A percentile compares a stretch with the other conserved stretches of the same genome.
Evolutionary conservation across 1,140 invertebrate genomes (phyloP).

Genomic region (Sycophila sp.): DNA sequence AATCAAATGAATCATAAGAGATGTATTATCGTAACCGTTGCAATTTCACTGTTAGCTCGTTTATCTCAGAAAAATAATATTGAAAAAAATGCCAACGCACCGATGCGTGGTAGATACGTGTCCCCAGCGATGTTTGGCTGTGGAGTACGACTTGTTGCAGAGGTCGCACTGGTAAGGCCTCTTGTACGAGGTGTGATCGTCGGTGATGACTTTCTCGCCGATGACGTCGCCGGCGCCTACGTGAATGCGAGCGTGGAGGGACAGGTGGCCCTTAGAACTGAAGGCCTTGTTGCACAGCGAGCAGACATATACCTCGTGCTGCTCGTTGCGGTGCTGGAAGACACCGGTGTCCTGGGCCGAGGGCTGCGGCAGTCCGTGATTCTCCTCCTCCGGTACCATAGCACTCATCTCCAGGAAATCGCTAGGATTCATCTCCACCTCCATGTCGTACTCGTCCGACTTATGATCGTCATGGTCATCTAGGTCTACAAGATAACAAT

Average conservation of each 20-base stretch:
- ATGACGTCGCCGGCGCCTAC: constrained; percentile 63
- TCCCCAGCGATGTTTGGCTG: constrained; percentile 68
- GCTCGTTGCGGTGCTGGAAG: constrained; percentile 59
- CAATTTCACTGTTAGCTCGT: no score
- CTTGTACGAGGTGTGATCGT: constrained; percentile 64
- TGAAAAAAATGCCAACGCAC: no score
- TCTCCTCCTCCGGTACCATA: constrained; percentile 29
- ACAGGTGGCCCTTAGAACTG: constrained; percentile 66
- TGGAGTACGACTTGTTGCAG: constrained; percentile 67
- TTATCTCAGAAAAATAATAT: no score
- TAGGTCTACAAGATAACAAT: constrained; percentile 46
- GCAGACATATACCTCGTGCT: constrained; percentile 66
- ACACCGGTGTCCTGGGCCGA: constrained; percentile 40
- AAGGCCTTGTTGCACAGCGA: constrained; percentile 67
- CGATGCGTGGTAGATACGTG: constrained; percentile 66
- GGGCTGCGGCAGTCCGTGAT: background rate
- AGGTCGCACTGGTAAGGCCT: constrained; percentile 67
- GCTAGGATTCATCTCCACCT: constrained; percentile 65
- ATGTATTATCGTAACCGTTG: no score
- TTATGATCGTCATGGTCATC: constrained; percentile 58
- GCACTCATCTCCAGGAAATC: constrained; percentile 47
- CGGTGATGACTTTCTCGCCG: constrained; percentile 64
- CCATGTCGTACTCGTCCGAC: constrained; percentile 64
- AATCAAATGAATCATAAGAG: no score
- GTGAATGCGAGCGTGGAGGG: constrained; percentile 66